These are phyloP conservation scores for Eupithecia vulgata DNA, from an alignment of 2,888 invertebrate species.

Conservation along the genomic window DNA sequence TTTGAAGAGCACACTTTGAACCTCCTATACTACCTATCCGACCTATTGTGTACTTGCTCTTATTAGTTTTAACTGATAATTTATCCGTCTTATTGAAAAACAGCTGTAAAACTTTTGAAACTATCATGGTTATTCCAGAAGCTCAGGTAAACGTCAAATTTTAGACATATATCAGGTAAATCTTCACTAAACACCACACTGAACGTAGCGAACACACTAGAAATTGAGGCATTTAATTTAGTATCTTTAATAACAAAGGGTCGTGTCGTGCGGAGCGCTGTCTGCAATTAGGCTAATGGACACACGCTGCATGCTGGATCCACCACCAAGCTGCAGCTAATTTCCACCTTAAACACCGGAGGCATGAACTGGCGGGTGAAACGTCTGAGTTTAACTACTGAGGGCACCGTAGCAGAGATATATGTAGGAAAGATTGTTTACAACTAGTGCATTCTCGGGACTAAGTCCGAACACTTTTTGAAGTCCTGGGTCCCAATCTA, in stretches of 20 bases:
- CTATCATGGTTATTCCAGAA: neutral
- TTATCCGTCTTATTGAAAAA: neutral
- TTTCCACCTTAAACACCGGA: conserved; percentile 75
- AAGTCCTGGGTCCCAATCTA: neutral
- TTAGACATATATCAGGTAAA: neutral
- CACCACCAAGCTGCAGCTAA: conserved; percentile 81
- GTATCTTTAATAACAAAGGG: conserved; percentile 64
- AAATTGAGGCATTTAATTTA: conserved; percentile 43
- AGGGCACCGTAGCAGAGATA: neutral
- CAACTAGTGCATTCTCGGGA: neutral
- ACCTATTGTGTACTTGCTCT: neutral
- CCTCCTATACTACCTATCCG: no score
- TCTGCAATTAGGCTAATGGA: conserved; percentile 84
- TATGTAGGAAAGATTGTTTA: neutral
- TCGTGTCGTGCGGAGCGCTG: conserved; percentile 59
- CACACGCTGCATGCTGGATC: conserved; percentile 72
- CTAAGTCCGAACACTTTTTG: no score
- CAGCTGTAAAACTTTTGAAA: neutral
- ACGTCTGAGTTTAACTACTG: conserved; percentile 31
- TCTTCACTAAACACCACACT: neutral
- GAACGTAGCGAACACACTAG: conserved; percentile 41
- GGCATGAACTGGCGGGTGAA: conserved; percentile 50
- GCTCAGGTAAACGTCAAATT: neutral
- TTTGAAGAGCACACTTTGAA: neutral
- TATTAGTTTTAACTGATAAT: neutral